Percentiles rank a stretch among this genome's conserved stretches.
These are phyloP conservation scores for Lasioglossum figueresi DNA, from an alignment of 2,888 invertebrate species.

Conservation along the genomic window DNA sequence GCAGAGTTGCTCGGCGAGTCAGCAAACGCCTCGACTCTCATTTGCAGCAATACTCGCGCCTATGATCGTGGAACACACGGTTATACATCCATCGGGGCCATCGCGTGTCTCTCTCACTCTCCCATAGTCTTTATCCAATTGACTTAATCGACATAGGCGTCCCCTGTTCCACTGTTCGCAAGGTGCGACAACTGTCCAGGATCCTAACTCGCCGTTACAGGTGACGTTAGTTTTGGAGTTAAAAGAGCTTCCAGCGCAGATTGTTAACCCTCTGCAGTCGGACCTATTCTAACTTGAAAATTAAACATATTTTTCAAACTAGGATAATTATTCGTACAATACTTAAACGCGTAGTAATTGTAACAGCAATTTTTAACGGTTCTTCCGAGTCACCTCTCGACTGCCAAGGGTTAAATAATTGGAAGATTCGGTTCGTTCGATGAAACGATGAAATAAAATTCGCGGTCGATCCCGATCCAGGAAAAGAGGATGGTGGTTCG, in stretches of 20 bases:
- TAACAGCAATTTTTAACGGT: too few relatives aligned
- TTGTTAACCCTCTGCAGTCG: too few relatives aligned
- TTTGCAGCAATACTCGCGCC: slow-evolving; percentile 56
- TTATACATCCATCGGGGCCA: slow-evolving; percentile 59
- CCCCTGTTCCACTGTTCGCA: slow-evolving; percentile 36
- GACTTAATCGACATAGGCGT: slow-evolving; percentile 55
- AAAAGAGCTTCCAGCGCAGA: too few relatives aligned
- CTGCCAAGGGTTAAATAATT: neutral
- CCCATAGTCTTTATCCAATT: slow-evolving; percentile 60
- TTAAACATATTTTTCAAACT: too few relatives aligned
- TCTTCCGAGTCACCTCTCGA: too few relatives aligned
- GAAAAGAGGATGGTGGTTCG: neutral
- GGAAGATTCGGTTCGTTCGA: neutral
- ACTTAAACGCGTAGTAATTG: too few relatives aligned
- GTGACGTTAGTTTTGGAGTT: neutral
- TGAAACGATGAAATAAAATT: neutral
- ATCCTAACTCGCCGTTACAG: neutral
- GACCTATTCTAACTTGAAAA: too few relatives aligned
- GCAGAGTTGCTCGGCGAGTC: slow-evolving; percentile 46
- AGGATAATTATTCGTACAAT: too few relatives aligned
- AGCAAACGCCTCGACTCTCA: slow-evolving; percentile 49
- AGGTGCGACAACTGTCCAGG: slow-evolving; percentile 46
- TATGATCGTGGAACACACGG: slow-evolving; percentile 58
- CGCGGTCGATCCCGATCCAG: neutral
- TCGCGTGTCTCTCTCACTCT: slow-evolving; percentile 16